A percentile compares a stretch with the other conserved stretches of the same genome.
Conservation (phyloP, 1,140 invertebrate species). For the Brachionus plicatilis region DNA sequence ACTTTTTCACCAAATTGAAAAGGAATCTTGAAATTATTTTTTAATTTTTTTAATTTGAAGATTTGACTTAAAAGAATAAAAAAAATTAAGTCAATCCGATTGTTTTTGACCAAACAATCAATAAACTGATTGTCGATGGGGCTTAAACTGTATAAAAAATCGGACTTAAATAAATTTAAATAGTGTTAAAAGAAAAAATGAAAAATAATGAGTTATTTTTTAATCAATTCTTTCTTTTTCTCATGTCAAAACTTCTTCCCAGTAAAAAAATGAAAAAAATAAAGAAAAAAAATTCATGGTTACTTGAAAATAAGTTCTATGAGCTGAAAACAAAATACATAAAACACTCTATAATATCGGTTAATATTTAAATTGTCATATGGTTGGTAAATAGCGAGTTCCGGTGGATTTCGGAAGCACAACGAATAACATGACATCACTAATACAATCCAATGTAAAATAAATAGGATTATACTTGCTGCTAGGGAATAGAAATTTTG, state of each 20-base stretch:
- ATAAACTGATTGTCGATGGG: too few species aligned
- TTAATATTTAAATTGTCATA: constrained; percentile 51
- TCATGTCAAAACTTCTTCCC: background rate
- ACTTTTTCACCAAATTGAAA: too few species aligned
- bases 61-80: too few species aligned
- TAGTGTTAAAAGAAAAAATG: background rate
- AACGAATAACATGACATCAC: constrained; percentile 53
- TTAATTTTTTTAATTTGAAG: too few species aligned
- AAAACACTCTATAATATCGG: constrained; percentile 51
- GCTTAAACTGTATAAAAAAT: too few species aligned
- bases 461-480: constrained; percentile 48
- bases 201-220: background rate
- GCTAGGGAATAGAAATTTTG: constrained; percentile 46
- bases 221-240: background rate
- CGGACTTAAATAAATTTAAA: too few species aligned
- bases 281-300: background rate
- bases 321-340: constrained; percentile 47
- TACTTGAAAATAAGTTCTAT: constrained; percentile 48
- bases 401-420: constrained; percentile 50
- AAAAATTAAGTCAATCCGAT: too few species aligned
- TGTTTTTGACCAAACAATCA: too few species aligned
- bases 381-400: constrained; percentile 53
- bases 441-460: constrained; percentile 53
- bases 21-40: too few species aligned
- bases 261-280: too few species aligned